Conservation (phyloP, 2,797 vertebrate species). For the Agapornis canus region DNA sequence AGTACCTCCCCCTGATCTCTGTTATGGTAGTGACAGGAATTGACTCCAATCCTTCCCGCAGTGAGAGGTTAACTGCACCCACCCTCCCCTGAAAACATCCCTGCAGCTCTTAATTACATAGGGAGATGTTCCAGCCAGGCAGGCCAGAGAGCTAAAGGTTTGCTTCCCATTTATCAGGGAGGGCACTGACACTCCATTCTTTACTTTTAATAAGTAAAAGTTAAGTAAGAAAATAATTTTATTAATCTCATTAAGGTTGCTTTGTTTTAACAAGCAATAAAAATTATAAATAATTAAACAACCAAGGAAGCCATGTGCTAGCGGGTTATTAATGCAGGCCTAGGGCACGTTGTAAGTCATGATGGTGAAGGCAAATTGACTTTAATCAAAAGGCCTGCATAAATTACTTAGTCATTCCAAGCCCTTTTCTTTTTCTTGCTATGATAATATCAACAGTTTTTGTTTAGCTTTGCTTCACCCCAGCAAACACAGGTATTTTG, state of each 20-base stretch:
- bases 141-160: not conserved
- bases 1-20: not conserved
- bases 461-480: slow-evolving; percentile 4
- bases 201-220: not conserved
- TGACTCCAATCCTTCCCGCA: accelerated
- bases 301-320: slow-evolving; percentile 38
- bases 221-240: slow-evolving; percentile 55
- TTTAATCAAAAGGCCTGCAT: slow-evolving; percentile 66
- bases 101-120: accelerated
- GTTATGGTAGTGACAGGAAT: not conserved
- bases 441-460: not conserved
- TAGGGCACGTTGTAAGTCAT: slow-evolving; percentile 46
- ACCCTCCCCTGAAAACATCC: not conserved
- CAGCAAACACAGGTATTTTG: not conserved
- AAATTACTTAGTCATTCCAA: slow-evolving; percentile 59
- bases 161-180: not conserved
- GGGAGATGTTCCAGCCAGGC: not conserved
- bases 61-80: not conserved
- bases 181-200: not conserved
- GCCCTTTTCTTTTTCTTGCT: slow-evolving; percentile 14
- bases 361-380: slow-evolving; percentile 65
- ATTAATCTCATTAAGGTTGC: slow-evolving; percentile 50
- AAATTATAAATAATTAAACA: slow-evolving; percentile 69
- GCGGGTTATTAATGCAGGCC: slow-evolving; percentile 62
- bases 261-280: slow-evolving; percentile 60